These are phyloP conservation scores for Aphidius ervi DNA, from an alignment of 1,140 invertebrate species.

Conservation along the genomic window DNA sequence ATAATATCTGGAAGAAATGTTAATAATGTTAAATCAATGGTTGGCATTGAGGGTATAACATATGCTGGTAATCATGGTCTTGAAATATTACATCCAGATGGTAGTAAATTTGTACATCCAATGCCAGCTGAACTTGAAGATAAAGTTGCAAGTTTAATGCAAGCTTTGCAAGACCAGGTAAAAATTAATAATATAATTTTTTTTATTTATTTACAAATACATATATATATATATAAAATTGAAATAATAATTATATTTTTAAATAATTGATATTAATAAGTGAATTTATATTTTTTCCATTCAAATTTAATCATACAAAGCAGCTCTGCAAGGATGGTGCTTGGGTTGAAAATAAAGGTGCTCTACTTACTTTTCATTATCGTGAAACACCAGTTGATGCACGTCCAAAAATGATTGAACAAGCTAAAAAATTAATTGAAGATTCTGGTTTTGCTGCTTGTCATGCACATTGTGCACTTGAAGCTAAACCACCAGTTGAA, in stretches of 20 bases:
- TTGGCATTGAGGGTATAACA: conserved; percentile 84
- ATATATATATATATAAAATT: background rate
- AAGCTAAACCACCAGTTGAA: conserved; percentile 82
- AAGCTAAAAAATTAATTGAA: conserved; percentile 69
- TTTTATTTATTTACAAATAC: background rate
- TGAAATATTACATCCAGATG: conserved; percentile 85
- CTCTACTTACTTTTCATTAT: conserved; percentile 83
- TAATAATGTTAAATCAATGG: conserved; percentile 85
- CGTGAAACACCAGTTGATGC: conserved; percentile 71
- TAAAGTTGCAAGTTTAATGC: conserved; percentile 73
- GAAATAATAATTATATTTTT: conserved; percentile 5
- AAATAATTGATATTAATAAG: background rate
- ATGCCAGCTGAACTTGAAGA: conserved; percentile 82
- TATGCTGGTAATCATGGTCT: conserved; percentile 88
- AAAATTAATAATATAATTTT: conserved; percentile 19
- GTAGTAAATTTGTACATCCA: conserved; percentile 85
- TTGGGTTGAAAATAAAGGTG: conserved; percentile 90
- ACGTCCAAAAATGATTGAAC: conserved; percentile 61
- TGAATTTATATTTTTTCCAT: background rate
- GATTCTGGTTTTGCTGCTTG: conserved; percentile 72
- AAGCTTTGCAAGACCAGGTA: conserved; percentile 77
- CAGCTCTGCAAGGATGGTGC: conserved; percentile 80
- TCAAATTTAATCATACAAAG: background rate
- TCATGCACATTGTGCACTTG: conserved; percentile 76
- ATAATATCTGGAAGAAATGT: conserved; percentile 84